phyloP scores from a whole-genome alignment of 2,113 vertebrate species.

The Coturnix japonica region DNA sequence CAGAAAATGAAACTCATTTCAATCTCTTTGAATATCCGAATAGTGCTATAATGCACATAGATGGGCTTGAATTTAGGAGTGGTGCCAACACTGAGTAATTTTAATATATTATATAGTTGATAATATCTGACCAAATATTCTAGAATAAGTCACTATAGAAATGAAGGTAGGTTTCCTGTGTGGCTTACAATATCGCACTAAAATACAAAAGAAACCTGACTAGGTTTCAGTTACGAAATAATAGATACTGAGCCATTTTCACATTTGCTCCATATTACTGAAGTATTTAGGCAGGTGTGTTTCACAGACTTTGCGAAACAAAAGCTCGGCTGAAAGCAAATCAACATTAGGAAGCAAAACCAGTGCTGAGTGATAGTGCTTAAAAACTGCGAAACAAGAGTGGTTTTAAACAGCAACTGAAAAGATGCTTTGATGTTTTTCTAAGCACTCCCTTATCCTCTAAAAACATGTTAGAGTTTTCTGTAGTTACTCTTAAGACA shows the following conservation, averaged over 20 bases:
- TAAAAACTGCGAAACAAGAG: slow-evolving; percentile 55
- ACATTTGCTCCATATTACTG: slow-evolving; percentile 50
- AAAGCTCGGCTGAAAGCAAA: slow-evolving; percentile 61
- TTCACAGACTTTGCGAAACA: slow-evolving; percentile 65
- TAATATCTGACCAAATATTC: slow-evolving; percentile 53
- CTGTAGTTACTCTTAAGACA: not conserved
- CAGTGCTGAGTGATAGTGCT: slow-evolving; percentile 66
- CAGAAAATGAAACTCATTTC: slow-evolving; percentile 72
- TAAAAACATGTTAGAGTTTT: not conserved
- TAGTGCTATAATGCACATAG: not conserved
- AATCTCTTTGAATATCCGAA: slow-evolving; percentile 1
- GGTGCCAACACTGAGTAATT: slow-evolving; percentile 66
- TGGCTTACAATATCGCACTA: slow-evolving; percentile 41
- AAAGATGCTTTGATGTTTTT: slow-evolving; percentile 41
- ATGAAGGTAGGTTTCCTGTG: slow-evolving; percentile 71
- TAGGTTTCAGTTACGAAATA: slow-evolving; percentile 75
- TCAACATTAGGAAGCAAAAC: slow-evolving; percentile 71
- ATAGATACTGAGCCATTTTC: slow-evolving; percentile 68
- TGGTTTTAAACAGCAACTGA: slow-evolving; percentile 65
- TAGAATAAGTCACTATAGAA: slow-evolving; percentile 60
- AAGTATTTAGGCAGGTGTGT: slow-evolving; percentile 55
- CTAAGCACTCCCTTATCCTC: not conserved
- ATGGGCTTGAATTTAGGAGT: slow-evolving; percentile 27
- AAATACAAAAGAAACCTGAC: slow-evolving; percentile 62
- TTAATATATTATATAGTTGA: slow-evolving; percentile 51